These are phyloP conservation scores for Sarcoramphus papa DNA, from an alignment of 2,797 vertebrate genomes.

Conservation along the genomic window DNA sequence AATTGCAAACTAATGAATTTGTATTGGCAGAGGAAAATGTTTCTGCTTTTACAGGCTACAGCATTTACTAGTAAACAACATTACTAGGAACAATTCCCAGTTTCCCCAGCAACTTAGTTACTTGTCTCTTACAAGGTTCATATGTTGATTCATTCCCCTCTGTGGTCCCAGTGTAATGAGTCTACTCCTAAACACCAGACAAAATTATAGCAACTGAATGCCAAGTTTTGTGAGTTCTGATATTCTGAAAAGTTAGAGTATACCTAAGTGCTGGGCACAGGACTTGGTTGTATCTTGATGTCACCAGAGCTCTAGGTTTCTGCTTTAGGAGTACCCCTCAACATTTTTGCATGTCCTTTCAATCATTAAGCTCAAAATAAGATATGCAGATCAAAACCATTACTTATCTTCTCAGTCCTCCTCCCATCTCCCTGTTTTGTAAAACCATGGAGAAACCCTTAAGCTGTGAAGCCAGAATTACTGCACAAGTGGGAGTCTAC, in stretches of 20 bases:
- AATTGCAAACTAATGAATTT: conserved; percentile 64
- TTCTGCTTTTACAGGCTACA: conserved; percentile 30
- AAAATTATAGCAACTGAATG: background rate
- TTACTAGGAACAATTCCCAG: conserved; percentile 61
- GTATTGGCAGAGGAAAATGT: conserved; percentile 43
- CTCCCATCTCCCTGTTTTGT: background rate
- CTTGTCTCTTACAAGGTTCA: conserved; percentile 24
- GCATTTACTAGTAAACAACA: conserved; percentile 52
- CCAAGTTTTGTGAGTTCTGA: background rate
- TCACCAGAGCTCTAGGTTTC: background rate
- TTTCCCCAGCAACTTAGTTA: conserved; percentile 59
- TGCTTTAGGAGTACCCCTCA: background rate
- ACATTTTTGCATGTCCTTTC: background rate
- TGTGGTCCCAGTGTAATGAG: background rate
- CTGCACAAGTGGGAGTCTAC: background rate
- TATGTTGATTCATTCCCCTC: conserved; percentile 21
- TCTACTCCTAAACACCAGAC: background rate
- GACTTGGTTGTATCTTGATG: background rate
- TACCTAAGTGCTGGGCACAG: background rate
- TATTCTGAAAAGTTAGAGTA: background rate
- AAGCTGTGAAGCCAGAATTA: background rate
- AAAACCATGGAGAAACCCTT: background rate
- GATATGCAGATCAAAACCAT: background rate
- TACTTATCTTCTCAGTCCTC: background rate
- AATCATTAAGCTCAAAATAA: background rate